Evolutionary conservation across 2,888 invertebrate species (phyloP), one percentile per base, ranked within the genome.

Genomic region (Sisyra terminalis): DNA sequence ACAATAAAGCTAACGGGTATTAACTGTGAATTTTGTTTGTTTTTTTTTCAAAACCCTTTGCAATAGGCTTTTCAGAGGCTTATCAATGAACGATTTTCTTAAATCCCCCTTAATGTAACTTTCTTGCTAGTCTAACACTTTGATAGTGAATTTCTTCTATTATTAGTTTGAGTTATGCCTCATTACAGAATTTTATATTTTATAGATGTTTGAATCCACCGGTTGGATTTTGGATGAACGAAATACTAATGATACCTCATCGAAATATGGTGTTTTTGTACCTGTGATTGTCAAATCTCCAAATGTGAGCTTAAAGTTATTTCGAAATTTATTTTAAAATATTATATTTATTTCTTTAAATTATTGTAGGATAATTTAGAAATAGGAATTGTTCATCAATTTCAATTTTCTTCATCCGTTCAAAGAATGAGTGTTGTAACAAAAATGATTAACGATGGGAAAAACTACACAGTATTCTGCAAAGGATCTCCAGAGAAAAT

Each of bases 401-500:
- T 89, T 57, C 82, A 88, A 40, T 90, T 90, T 59, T 82, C 84
- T 10, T 92, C 84, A 2, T 75, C 70, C 47, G 67, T 92, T 2
- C 93, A 94, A 58, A 69, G 94, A 2, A 88, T 93, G 75, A 83
- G 89, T 2, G 93, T 94, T 1, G 82, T 92, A 39, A 78, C 81
- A 0, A 71, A 88, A 2, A 73, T 78, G 17, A 61, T 90, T 3
- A 79, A 78, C 1, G 80, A 77, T 7, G 24, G 24, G 13, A 69
- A 73, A 35, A 74, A 83, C 45, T 78, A 84, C 52, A 75, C 80
- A 46, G 71, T 86, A 0, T 89, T 78, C 57, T 80, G 79, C 53
- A 90, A 90, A 59, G 93, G 93, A 0, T 87, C 93, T 2, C 94
- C 96, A 0, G 94, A 96, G 62, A 90, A 84, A 81, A 70, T 96